Conservation (phyloP, 2,888 invertebrate genomes). For the Agrilus cyanescens region DNA sequence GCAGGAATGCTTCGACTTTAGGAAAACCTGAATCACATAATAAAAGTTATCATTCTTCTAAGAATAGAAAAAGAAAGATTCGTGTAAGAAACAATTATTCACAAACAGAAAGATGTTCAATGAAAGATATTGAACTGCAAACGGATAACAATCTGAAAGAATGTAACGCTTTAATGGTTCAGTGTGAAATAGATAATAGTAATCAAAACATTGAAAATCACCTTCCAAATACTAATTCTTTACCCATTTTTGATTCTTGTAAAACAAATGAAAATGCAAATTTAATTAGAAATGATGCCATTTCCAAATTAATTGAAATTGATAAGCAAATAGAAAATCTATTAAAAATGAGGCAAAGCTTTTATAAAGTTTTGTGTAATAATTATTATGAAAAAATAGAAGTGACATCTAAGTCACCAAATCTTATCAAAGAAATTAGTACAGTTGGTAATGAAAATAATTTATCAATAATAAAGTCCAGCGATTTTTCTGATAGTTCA, state of each 20-base stretch:
- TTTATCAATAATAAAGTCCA: not conserved
- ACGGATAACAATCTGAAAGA: not conserved
- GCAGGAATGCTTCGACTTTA: too few relatives aligned
- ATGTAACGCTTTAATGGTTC: constrained; percentile 3
- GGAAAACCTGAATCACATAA: too few relatives aligned
- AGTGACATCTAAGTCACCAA: not conserved
- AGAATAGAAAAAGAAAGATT: too few relatives aligned
- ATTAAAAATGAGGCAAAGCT: constrained; percentile 18
- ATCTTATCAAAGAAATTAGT: not conserved
- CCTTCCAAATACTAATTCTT: not conserved
- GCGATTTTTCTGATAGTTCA: not conserved
- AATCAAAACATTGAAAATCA: not conserved
- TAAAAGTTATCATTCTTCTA: too few relatives aligned
- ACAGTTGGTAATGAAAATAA: not conserved
- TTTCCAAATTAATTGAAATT: constrained; percentile 18
- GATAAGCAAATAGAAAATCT: constrained; percentile 23
- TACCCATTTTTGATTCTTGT: constrained; percentile 3
- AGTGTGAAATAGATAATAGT: constrained; percentile 7
- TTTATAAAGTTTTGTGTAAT: constrained; percentile 11
- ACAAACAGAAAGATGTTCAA: not conserved
- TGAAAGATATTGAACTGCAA: constrained; percentile 5
- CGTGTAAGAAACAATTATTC: too few relatives aligned
- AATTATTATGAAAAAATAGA: constrained; percentile 2
- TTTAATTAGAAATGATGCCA: not conserved
- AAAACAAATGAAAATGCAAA: too few relatives aligned